Evolutionary conservation across 2,888 invertebrate genomes (phyloP), one percentile per base, ranked within the genome.

Genomic region (Hermaeophaga mercurialis): DNA sequence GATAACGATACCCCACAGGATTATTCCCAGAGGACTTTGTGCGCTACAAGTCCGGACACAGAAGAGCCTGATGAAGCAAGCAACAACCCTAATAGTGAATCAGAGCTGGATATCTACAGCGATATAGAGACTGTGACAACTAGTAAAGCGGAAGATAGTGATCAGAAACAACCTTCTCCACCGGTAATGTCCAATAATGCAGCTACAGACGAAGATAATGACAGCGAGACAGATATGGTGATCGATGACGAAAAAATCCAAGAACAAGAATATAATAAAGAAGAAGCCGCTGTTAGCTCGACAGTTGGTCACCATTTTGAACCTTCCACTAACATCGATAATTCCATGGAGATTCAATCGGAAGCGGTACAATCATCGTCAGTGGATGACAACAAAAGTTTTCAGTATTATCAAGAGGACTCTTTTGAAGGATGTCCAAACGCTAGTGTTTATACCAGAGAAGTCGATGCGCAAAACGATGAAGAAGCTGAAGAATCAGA

Each of bases 371-470:
- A 73, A 54, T 74, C 73, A 2, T 67, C 73, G 1, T 68, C 64
- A 43, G 54, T 62, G 43, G 61, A 52, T 24, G 61, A 63, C 19
- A 54, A 59, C 17, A 56, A 62, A 34, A 47, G 47, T 11, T 38
- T 54, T 47, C 11, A 45, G 19, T 55, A 62, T 28, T 52, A 64
- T 15, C 59, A 65, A 9, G 64, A 63, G 1, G 64, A 66, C 36
- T 60, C 76, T 17, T 72, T 70, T 22, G 68, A 75, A 0, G 89
- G 88, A 67, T 91, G 91, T 75, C 91, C 91, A 3, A 92, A 91
- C 75, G 90, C 90, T 73, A 88, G 88, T 5, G 88, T 91, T 63
- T 92, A 92, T 76, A 91, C 91, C 0, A 87, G 88, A 3, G 86
- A 89, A 66, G 89, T 89, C 55, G 31, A 61, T 11, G 33, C 49